Percentiles rank a stretch among this genome's conserved stretches.
phyloP scores from a whole-genome alignment of 2,113 vertebrate genomes.

The Crotalus horridus region DNA sequence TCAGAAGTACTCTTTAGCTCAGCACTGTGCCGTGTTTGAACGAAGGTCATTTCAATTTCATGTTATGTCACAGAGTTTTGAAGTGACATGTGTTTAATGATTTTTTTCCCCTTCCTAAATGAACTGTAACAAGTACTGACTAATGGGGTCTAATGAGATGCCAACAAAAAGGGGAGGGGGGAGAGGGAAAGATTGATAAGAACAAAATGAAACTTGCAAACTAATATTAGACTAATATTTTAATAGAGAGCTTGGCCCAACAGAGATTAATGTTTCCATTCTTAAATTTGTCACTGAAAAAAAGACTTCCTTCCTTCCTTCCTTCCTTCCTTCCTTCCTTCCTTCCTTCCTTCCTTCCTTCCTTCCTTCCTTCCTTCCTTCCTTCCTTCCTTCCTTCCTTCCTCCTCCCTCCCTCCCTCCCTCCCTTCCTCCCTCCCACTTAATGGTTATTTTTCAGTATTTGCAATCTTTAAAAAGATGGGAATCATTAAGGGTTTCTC shows the following conservation, averaged over 20 bases:
- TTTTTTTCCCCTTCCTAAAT: slow-evolving; percentile 59
- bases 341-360: background rate
- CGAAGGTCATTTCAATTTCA: slow-evolving; percentile 65
- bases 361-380: slow-evolving; percentile 3
- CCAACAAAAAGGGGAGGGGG: slow-evolving; percentile 29
- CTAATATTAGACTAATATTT: slow-evolving; percentile 46
- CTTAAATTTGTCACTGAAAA: slow-evolving; percentile 26
- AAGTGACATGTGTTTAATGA: slow-evolving; percentile 62
- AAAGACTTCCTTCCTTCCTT: background rate
- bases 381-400: background rate
- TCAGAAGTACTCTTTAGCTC: slow-evolving; percentile 38
- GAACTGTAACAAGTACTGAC: slow-evolving; percentile 52
- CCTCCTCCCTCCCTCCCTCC: background rate
- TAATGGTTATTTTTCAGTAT: slow-evolving; percentile 14
- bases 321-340: background rate
- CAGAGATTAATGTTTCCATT: slow-evolving; percentile 19
- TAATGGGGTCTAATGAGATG: slow-evolving; percentile 56
- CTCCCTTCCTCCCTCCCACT: slow-evolving; percentile 1
- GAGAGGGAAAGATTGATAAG: background rate
- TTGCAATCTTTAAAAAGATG: background rate
- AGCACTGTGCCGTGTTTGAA: slow-evolving; percentile 51
- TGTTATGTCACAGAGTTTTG: slow-evolving; percentile 55
- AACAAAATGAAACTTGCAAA: slow-evolving; percentile 28
- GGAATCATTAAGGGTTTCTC: background rate
- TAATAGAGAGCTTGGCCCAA: background rate